Evolutionary conservation across 2,888 invertebrate species (phyloP).

Genomic region (Nomada fucata): DNA sequence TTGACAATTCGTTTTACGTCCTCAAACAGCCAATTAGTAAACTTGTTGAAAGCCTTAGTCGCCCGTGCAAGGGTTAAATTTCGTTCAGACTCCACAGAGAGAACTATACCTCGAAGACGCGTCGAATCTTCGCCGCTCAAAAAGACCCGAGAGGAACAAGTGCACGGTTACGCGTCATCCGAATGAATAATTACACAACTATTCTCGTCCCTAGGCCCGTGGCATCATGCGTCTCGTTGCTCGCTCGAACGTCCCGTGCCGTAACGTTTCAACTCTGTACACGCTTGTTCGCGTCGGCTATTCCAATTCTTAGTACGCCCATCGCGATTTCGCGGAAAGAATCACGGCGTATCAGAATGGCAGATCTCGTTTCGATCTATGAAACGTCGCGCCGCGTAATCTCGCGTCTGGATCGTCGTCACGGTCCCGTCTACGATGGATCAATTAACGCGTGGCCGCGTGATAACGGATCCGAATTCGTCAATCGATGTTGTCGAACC

Average conservation of each 20-base stretch:
- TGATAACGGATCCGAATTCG: conserved; percentile 51
- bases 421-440: conserved; percentile 11
- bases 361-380: neutral
- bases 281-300: neutral
- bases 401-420: conserved; percentile 2
- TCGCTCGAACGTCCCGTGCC: conserved; percentile 13
- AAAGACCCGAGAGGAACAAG: conserved; percentile 33
- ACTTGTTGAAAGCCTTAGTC: too few relatives aligned
- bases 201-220: conserved; percentile 37
- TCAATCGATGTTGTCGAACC: neutral
- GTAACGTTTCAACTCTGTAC: neutral
- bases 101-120: neutral
- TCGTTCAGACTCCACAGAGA: neutral
- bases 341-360: neutral
- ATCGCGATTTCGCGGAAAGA: neutral
- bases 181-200: conserved; percentile 60
- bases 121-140: conserved; percentile 2
- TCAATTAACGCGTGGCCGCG: conserved; percentile 30
- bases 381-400: conserved; percentile 1
- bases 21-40: too few relatives aligned
- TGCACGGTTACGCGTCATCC: conserved; percentile 46
- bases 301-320: neutral
- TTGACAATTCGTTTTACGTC: too few relatives aligned
- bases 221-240: conserved; percentile 6
- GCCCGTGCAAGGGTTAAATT: neutral